These are phyloP conservation scores for Cuculus canorus DNA, from an alignment of 2,797 vertebrate species.

Conservation along the genomic window DNA sequence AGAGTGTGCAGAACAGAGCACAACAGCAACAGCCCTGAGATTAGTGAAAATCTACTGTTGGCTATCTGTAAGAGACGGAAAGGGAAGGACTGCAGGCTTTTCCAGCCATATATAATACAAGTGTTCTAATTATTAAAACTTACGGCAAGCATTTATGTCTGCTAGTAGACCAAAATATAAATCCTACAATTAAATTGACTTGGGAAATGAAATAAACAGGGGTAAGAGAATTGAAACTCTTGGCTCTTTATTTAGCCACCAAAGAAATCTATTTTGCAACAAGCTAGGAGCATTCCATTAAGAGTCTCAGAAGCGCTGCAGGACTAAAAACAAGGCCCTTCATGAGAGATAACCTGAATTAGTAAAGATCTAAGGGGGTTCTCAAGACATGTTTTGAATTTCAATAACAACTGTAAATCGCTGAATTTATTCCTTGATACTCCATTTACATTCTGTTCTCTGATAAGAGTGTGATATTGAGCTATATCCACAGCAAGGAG, in stretches of 20 bases:
- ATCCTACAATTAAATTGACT: not conserved
- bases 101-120: not conserved
- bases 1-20: not conserved
- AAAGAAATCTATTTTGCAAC: constrained; percentile 30
- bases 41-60: not conserved
- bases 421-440: not conserved
- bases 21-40: not conserved
- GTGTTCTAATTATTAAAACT: not conserved
- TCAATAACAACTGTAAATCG: not conserved
- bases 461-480: not conserved
- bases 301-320: not conserved
- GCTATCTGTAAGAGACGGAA: not conserved
- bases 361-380: constrained; percentile 8
- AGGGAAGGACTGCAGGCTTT: not conserved
- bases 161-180: not conserved
- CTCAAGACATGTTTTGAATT: constrained; percentile 23
- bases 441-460: not conserved
- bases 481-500: not conserved
- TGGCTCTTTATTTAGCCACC: constrained; percentile 18
- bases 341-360: not conserved
- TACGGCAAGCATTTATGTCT: not conserved
- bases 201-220: constrained; percentile 5
- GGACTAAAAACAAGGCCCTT: not conserved
- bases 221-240: not conserved
- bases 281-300: constrained; percentile 13